Base-by-base conservation (phyloP, 2,888 invertebrate species). In the Stratiomys singularior region DNA sequence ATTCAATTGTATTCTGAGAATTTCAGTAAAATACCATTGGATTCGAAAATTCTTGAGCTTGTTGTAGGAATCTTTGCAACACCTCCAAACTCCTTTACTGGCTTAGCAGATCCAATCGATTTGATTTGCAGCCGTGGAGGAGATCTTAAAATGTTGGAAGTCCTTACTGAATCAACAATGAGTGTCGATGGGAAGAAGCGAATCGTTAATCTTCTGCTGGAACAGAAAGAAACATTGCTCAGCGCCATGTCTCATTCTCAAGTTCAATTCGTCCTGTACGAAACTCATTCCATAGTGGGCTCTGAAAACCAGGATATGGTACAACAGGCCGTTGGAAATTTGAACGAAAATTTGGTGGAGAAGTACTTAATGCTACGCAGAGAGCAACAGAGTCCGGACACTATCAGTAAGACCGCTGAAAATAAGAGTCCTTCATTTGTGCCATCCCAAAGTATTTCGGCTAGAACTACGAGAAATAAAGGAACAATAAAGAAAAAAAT, bases 21-120 rank as follows among this genome's bases (percentile, higher is more conserved):
- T 66, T 86, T 90, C 71, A 88, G 88, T n/a, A 88, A 89, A 46
- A 83, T 89, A 56, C 86, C 89, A 13, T 84, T 88, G 74, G 89
- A 89, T 79, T 88, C 89, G 0, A 84, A 87, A 52, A 89, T 89
- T 47, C 87, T 92, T 81, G 90, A 91, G 78, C 89, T 89, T 60
- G 91, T 91, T 0, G 91, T 91, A 0, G 90, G 91, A 0, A 89
- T 92, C 1, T 88, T 92, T 81, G 95, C 94, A 0, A 93, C 93
- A 0, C 95, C 95, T 0, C 93, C 94, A 0, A 94, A 94, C 84
- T 94, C 94, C 0, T 94, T 93, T 83, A 93, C 94, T 0, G 93
- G 94, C 0, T 92, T 95, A 30, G 89, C 89, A 0, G 94, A 95
- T 84, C 93, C 94, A 0, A 94, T 95, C 3, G 94, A 95, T 83